These are phyloP conservation scores for Hydroisotoma schaefferi DNA, from an alignment of 2,888 invertebrate genomes.

Conservation along the genomic window DNA sequence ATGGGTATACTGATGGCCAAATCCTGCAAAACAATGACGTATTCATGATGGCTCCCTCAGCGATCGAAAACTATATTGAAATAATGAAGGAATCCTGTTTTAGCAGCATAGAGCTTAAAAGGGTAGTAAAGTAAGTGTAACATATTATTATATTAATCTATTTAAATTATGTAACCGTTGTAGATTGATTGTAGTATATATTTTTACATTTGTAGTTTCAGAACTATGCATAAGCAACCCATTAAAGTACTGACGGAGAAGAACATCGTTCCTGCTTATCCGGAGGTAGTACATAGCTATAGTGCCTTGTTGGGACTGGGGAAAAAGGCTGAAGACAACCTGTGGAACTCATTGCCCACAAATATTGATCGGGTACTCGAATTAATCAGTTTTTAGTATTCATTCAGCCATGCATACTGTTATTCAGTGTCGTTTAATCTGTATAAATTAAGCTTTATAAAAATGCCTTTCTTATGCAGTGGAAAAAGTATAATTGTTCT, in stretches of 20 bases:
- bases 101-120: slow-evolving; percentile 51
- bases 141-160: not conserved
- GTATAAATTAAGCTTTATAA: too few species aligned
- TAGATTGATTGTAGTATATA: not conserved
- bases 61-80: slow-evolving; percentile 61
- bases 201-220: slow-evolving; percentile 50
- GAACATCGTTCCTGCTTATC: slow-evolving; percentile 52
- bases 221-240: slow-evolving; percentile 51
- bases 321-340: not conserved
- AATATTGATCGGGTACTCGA: slow-evolving; percentile 7
- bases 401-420: too few species aligned
- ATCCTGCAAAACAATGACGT: slow-evolving; percentile 56
- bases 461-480: too few species aligned
- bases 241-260: slow-evolving; percentile 53
- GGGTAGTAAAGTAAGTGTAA: slow-evolving; percentile 32
- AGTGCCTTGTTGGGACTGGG: slow-evolving; percentile 18
- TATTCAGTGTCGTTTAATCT: too few species aligned
- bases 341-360: slow-evolving; percentile 13
- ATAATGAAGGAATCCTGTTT: slow-evolving; percentile 64
- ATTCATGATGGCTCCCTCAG: slow-evolving; percentile 59
- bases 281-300: slow-evolving; percentile 52
- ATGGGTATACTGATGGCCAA: slow-evolving; percentile 23
- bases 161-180: not conserved
- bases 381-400: too few species aligned
- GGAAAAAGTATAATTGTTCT: too few species aligned